phyloP scores from a whole-genome alignment of 1,140 invertebrate species.

The Tribolium castaneum region DNA sequence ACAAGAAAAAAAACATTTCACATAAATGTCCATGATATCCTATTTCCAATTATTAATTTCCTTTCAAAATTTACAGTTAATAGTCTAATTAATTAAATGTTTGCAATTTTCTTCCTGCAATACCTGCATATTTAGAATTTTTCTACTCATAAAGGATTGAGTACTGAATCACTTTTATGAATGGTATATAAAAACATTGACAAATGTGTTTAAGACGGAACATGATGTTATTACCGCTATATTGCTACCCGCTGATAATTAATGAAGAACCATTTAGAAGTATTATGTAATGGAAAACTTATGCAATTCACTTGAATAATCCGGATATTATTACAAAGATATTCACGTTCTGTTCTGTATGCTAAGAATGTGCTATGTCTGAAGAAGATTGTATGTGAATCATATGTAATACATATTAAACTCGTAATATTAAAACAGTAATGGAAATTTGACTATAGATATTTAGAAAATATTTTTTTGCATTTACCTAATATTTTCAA shows the following conservation, averaged over 20 bases:
- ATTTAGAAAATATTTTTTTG: too few relatives aligned
- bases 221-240: constrained; percentile 8
- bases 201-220: not conserved
- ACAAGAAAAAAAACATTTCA: not conserved
- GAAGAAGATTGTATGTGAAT: too few relatives aligned
- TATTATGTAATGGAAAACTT: constrained; percentile 6
- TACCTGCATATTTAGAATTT: not conserved
- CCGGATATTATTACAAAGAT: not conserved
- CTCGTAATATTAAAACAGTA: too few relatives aligned
- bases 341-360: not conserved
- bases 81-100: not conserved
- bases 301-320: not conserved
- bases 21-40: not conserved
- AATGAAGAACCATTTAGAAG: not conserved
- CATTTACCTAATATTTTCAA: too few relatives aligned
- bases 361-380: not conserved
- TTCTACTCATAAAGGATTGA: not conserved
- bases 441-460: too few relatives aligned
- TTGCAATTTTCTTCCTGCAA: not conserved
- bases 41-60: not conserved
- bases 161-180: not conserved
- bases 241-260: constrained; percentile 13
- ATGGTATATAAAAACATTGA: not conserved
- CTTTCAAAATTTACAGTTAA: not conserved
- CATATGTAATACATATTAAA: too few relatives aligned